Evolutionary conservation across 1,140 invertebrate species (phyloP).

Genomic region (Bathynomus jamesi): DNA sequence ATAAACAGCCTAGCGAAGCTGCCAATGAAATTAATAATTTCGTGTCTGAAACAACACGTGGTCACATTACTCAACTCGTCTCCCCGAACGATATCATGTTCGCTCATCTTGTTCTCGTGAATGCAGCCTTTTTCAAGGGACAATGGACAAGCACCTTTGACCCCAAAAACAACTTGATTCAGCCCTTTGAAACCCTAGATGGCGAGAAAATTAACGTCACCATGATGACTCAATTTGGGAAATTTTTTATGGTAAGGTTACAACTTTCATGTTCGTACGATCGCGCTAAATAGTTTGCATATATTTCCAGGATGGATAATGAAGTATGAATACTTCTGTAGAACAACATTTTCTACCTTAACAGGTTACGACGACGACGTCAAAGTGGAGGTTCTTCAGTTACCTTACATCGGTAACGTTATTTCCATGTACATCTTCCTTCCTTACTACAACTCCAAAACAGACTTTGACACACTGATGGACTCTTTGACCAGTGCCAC

Average conservation of each 20-base stretch:
- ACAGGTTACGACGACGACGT: not conserved
- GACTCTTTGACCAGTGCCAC: slow-evolving; percentile 45
- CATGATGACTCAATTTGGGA: not conserved
- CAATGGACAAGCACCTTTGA: not conserved
- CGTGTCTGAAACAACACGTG: slow-evolving; percentile 1
- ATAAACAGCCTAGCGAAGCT: not conserved
- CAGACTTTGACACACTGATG: slow-evolving; percentile 46
- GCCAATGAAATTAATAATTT: slow-evolving; percentile 4
- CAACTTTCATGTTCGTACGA: too few species aligned
- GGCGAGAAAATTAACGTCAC: not conserved
- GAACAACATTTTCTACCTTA: not conserved
- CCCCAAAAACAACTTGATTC: not conserved
- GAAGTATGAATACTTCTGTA: too few species aligned
- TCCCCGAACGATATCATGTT: not conserved
- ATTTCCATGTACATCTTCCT: slow-evolving; percentile 62
- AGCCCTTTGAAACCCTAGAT: not conserved
- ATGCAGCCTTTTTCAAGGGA: slow-evolving; percentile 11
- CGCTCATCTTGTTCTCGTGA: not conserved
- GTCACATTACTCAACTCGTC: not conserved
- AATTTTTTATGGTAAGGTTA: not conserved
- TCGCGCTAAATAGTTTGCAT: too few species aligned
- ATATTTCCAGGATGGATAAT: too few species aligned
- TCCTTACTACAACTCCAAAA: slow-evolving; percentile 48
- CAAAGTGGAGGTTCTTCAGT: not conserved
- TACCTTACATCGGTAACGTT: slow-evolving; percentile 43